Percentiles rank a stretch among this genome's conserved stretches.
These are phyloP conservation scores for Cephalopachus bancanus DNA, from an alignment of 2,797 vertebrate species.

Conservation along the genomic window DNA sequence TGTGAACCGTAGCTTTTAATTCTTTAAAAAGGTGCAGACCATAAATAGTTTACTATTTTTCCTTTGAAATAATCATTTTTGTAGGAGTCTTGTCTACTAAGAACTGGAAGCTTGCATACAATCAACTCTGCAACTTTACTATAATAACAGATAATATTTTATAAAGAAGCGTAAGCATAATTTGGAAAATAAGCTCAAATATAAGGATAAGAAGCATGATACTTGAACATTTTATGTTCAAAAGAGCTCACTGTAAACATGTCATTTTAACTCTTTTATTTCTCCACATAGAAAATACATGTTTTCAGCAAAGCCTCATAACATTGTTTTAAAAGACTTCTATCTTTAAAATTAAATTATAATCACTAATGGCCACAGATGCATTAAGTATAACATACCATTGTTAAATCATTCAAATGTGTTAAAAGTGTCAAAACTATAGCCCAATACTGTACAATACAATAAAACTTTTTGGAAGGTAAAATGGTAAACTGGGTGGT, in stretches of 20 bases:
- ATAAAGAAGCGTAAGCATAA: constrained; percentile 2
- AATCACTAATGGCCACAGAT: neutral
- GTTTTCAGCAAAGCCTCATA: neutral
- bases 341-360: constrained; percentile 7
- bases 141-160: neutral
- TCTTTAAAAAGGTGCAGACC: neutral
- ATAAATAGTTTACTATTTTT: constrained; percentile 44
- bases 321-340: neutral
- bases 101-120: neutral
- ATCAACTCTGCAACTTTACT: neutral
- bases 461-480: neutral
- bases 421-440: neutral
- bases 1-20: neutral
- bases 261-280: neutral
- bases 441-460: neutral
- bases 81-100: constrained; percentile 11
- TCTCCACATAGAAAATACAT: constrained; percentile 35
- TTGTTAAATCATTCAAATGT: neutral
- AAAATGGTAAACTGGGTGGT: neutral
- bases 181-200: neutral
- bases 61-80: constrained; percentile 58
- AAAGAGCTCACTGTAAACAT: constrained; percentile 10
- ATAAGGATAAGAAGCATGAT: neutral
- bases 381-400: neutral
- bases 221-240: neutral